Base-by-base conservation (phyloP, 2,888 invertebrate species). In the Eupeodes latifasciatus region DNA sequence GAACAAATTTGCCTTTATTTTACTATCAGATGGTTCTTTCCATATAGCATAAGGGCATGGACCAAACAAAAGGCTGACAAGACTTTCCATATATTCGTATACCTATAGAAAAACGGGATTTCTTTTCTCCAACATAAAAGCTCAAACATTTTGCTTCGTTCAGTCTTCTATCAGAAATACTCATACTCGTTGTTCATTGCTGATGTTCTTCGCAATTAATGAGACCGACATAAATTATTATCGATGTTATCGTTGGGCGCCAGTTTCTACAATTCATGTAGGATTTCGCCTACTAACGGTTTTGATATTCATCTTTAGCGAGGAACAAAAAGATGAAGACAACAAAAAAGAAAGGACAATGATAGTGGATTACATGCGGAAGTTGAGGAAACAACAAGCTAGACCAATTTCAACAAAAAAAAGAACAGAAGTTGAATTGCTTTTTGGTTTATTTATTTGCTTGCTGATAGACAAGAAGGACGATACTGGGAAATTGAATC, bases 211-310 rank as follows among this genome's bases (percentile, higher is more conserved):
- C 69, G 81, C 88, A 88, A 88, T 88, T 88, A 88, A 88, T 88
- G 88, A 75, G 69, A 75, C 69, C 85, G 78, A 74, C 88, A 88
- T 88, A 88, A 88, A 88, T 88, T 88, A 88, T 88, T 88, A 78
- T 85, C 81, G 88, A 88, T 81, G 81, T 75, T 78, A 85, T 81
- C 81, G 85, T 81, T 69, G 85, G 78, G 49, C 67, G 64, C 72
- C 72, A 85, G 64, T 81, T 76, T 34, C n/a, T 44, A 80, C 44
- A 72, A 55, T 19, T 81, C 27, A 61, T 74, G 27, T 77, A 71
- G 55, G 53, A 40, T 53, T 61, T 74, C 51, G 67, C 61, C 67
- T 80, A 40, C 55, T 67, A 59, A 55, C 57, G 27, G 27, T 36
- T 72, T 69, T 51, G 77, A 75, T 81, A 7, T 40, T 53, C 16